phyloP scores from a whole-genome alignment of 2,888 invertebrate species.

The Drosophila acutilabella region DNA sequence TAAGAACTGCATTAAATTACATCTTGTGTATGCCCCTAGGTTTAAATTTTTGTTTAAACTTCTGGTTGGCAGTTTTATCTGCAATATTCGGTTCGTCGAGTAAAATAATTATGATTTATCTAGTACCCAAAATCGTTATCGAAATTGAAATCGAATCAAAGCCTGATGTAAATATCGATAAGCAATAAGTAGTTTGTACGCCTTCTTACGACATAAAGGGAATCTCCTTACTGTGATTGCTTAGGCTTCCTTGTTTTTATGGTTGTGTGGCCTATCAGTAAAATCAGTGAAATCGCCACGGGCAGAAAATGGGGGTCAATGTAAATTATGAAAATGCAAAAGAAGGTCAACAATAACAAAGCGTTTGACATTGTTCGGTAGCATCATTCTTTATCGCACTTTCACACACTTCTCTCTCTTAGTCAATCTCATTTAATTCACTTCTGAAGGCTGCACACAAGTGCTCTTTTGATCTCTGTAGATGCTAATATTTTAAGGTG shows the following conservation, averaged over 20 bases:
- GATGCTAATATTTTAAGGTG: neutral
- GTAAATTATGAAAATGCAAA: constrained; percentile 17
- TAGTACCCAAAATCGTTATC: neutral
- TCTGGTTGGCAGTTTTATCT: neutral
- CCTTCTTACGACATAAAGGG: constrained; percentile 1
- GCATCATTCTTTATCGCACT: constrained; percentile 3
- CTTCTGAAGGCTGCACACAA: constrained; percentile 11
- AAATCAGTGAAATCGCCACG: constrained; percentile 2
- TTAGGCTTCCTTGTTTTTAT: constrained; percentile 3
- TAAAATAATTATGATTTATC: neutral
- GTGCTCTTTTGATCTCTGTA: constrained; percentile 12
- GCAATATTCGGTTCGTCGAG: neutral
- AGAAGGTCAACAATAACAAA: constrained; percentile 15
- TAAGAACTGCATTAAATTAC: neutral
- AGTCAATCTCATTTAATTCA: constrained; percentile 4
- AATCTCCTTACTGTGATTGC: constrained; percentile 2
- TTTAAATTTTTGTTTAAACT: neutral
- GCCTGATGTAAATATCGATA: constrained; percentile 1
- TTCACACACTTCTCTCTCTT: neutral
- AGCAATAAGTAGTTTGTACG: constrained; percentile 2
- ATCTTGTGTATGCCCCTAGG: neutral
- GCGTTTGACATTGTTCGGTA: constrained; percentile 15
- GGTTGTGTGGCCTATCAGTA: constrained; percentile 11
- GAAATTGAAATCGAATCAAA: neutral
- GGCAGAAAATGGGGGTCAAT: constrained; percentile 15